Percentiles rank a stretch among this genome's conserved stretches.
Evolutionary conservation across 1,140 invertebrate species (phyloP).

Genomic region (Dufourea novaeangliae): DNA sequence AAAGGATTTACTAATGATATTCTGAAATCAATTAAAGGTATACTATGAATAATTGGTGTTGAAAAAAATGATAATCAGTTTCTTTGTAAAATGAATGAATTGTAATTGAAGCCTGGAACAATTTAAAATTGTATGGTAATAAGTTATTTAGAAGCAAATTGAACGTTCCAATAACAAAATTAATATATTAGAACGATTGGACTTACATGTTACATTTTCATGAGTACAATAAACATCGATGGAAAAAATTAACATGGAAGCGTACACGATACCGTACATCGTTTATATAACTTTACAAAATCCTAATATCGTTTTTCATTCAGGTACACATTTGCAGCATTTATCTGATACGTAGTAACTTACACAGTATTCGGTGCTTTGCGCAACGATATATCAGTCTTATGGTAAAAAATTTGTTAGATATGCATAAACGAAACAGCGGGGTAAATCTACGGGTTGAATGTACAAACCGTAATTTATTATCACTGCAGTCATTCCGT

Average conservation of each 20-base stretch:
- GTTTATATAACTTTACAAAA: not conserved
- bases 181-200: not conserved
- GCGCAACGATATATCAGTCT: conserved; percentile 12
- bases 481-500: not conserved
- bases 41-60: too few relatives aligned
- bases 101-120: too few relatives aligned
- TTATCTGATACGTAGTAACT: conserved; percentile 22
- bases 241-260: not conserved
- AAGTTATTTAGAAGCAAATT: too few relatives aligned
- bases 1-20: too few relatives aligned
- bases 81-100: not conserved
- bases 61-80: too few relatives aligned
- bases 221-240: not conserved
- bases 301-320: not conserved
- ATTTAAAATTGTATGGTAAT: too few relatives aligned
- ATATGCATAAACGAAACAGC: not conserved
- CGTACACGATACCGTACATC: not conserved
- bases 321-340: not conserved
- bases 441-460: not conserved
- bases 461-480: conserved; percentile 9
- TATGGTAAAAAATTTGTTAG: conserved; percentile 32
- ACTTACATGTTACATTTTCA: not conserved
- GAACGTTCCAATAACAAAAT: too few relatives aligned
- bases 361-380: not conserved
- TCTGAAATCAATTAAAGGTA: too few relatives aligned